These are phyloP conservation scores for Phoxinus phoxinus DNA, from an alignment of 2,113 vertebrate species.

Conservation along the genomic window DNA sequence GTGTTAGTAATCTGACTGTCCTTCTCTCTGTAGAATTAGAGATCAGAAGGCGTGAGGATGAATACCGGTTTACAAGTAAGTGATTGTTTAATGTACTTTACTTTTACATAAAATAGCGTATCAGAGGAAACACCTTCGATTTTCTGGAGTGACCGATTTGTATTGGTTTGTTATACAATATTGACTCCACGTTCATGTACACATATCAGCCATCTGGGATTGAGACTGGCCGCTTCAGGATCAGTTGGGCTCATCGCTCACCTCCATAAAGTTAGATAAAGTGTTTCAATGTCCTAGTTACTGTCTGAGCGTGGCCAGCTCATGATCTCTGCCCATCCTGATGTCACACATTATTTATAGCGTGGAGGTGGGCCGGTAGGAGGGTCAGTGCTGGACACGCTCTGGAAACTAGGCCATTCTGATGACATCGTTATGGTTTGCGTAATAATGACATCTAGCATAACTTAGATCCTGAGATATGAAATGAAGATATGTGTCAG, in stretches of 20 bases:
- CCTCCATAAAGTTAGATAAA: not conserved
- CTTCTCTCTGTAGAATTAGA: conserved; percentile 95
- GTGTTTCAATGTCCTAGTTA: conserved; percentile 63
- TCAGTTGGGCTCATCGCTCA: not conserved
- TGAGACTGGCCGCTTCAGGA: not conserved
- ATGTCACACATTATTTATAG: conserved; percentile 60
- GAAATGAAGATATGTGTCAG: not conserved
- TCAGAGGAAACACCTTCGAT: not conserved
- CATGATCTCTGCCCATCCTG: conserved; percentile 22
- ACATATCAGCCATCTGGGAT: not conserved
- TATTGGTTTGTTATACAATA: not conserved
- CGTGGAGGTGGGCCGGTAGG: conserved; percentile 20
- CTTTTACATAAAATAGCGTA: not conserved
- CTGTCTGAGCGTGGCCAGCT: not conserved
- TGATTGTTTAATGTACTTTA: conserved; percentile 67
- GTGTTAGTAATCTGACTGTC: conserved; percentile 74
- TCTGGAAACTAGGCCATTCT: conserved; percentile 24
- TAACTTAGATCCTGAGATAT: not conserved
- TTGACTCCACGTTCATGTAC: not conserved
- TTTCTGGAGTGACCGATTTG: not conserved
- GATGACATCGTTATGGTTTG: conserved; percentile 31
- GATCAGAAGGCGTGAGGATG: conserved; percentile 99
- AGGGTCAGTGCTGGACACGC: conserved; percentile 4
- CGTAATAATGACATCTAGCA: not conserved
- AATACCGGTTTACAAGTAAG: conserved; percentile 99